Evolutionary conservation across 2,113 vertebrate genomes (phyloP), one percentile per base, ranked within the genome.

Genomic region (Tinamus guttatus): DNA sequence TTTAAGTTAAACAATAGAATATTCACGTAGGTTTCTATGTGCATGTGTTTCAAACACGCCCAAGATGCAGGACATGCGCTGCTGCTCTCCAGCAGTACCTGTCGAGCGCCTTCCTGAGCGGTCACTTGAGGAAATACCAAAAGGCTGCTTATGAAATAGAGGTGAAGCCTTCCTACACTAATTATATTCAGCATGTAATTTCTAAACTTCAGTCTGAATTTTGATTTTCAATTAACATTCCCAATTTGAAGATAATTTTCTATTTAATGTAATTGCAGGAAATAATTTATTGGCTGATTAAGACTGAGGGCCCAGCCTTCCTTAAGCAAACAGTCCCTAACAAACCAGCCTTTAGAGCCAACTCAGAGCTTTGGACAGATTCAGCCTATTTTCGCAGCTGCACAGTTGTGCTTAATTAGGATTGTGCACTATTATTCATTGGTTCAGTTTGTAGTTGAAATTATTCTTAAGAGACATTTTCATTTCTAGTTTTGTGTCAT

Each of bases 281-380:
- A 99, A 99, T 98, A 98, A 98, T 99, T 99, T 99, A 99, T 99
- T 98, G 98, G 98, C 98, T 98, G 98, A 99, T 99, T 99, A 98
- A 98, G 98, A 99, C 98, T 97, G 98, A 99, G 98, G 98, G 97
- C 98, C 98, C 97, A 98, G 97, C 97, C 97, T 98, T 98, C 97
- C 98, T 98, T 98, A 98, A 98, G 98, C 98, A 98, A 98, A 98
- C 97, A 98, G 94, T 96, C 96, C 89, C 90, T 96, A 97, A 97
- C 97, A 98, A 98, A 96, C 97, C 96, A 96, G 97, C 89, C 97
- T 98, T 98, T 96, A 96, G 97, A 96, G 93, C 97, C 97, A 96
- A 92, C 96, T 96, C 92, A 13, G 97, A 96, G 97, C 98, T 98
- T 98, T 98, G 98, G 98, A 98, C 98, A 98, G 95, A 97, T 97